Percentiles rank a stretch among this genome's conserved stretches.
Conservation (phyloP, 2,113 vertebrate genomes). For the Poeciliopsis occidentalis region DNA sequence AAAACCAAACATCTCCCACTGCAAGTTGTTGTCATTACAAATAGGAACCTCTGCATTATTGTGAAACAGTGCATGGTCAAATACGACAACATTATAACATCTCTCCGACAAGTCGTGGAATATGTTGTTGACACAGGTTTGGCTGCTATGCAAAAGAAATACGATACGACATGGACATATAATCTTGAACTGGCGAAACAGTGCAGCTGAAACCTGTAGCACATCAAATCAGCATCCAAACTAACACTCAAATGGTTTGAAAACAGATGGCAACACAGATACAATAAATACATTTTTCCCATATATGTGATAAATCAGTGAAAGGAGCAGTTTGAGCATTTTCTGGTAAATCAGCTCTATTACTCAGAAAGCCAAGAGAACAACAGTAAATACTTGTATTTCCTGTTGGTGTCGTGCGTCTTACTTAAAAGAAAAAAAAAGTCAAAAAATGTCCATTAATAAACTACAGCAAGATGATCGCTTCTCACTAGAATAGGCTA, state of each 20-base stretch:
- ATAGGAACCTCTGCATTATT: not conserved
- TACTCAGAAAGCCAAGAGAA: not conserved
- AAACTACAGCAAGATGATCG: not conserved
- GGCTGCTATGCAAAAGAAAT: conserved; percentile 20
- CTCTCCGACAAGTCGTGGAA: conserved; percentile 8
- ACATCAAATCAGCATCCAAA: conserved; percentile 53
- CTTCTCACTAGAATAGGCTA: not conserved
- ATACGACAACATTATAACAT: conserved; percentile 23
- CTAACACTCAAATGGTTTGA: conserved; percentile 39
- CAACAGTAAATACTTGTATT: not conserved
- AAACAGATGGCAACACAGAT: conserved; percentile 41
- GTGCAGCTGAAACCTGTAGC: conserved; percentile 7
- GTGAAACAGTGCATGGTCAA: conserved; percentile 13
- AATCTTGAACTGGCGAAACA: conserved; percentile 20
- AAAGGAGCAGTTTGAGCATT: conserved; percentile 24
- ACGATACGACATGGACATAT: conserved; percentile 27
- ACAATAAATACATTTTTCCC: conserved; percentile 43
- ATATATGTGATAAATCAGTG: not conserved
- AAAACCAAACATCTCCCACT: not conserved
- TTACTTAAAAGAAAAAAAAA: not conserved
- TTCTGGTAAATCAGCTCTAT: not conserved
- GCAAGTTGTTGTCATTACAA: not conserved
- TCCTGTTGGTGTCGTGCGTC: not conserved
- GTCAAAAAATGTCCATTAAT: not conserved
- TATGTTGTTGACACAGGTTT: conserved; percentile 16